Evolutionary conservation across 2,797 vertebrate genomes (phyloP), one percentile per base, ranked within the genome.

Genomic region (Denticeps clupeoides): DNA sequence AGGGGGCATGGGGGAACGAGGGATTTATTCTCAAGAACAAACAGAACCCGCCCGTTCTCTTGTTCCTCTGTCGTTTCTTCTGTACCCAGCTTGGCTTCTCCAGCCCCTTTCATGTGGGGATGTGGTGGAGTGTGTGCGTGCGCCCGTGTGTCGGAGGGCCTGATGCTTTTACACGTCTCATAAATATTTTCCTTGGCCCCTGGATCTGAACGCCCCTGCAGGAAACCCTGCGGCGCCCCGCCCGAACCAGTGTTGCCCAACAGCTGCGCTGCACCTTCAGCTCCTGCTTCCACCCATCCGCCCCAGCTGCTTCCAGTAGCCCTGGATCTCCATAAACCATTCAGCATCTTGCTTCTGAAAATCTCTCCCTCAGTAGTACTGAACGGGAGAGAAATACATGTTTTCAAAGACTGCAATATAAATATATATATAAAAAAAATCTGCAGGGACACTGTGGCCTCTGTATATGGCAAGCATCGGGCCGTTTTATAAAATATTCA

Each of bases 111-210:
- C 33, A 64, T 37, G 43, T 27, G 49, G 47, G 38, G 43, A 55
- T 41, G 55, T 56, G 46, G 53, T 21, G 1, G 52, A 44, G 37
- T 54, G 26, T 48, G 38, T 47, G 9, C 54, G 62, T 66, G 58
- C 53, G 5, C 11, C 4, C 12, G 4, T 32, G 7, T 35, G 15
- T 35, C 15, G 35, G 33, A 35, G 33, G 44, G 53, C 64, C 53
- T 29, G 23, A 42, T 56, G 25, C 48, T 62, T 60, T 64, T 59
- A 48, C 51, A 48, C 29, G 29, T 52, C 65, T 70, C 64, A 67
- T 75, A 72, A 80, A 78, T 75, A 78, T 79, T 76, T 73, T 63
- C 62, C 27, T 72, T 72, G 56, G 67, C 69, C 63, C 1, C 9
- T 49, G 22, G 40, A 33, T 46, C 28, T 23, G 51, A 41, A 18